A percentile compares a stretch with the other conserved stretches of the same genome.
Conservation (phyloP, 2,113 vertebrate genomes). For the Charadrius vociferus region DNA sequence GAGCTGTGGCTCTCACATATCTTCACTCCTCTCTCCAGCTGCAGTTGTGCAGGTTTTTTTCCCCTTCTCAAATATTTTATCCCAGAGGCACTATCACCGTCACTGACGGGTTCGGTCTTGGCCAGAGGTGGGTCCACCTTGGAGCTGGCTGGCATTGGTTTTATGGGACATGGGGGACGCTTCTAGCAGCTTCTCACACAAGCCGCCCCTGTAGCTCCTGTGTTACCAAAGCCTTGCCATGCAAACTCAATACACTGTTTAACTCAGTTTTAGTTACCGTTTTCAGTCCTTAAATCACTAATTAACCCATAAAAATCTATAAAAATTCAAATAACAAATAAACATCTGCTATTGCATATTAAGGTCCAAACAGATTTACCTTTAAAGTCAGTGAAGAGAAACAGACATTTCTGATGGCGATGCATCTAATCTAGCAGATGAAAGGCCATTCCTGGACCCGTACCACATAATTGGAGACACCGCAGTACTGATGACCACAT, state of each 20-base stretch:
- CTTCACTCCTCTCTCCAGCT: background rate
- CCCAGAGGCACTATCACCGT: too few relatives aligned
- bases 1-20: background rate
- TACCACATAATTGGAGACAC: background rate
- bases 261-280: background rate
- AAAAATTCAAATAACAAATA: background rate
- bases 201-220: background rate
- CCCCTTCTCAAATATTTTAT: too few relatives aligned
- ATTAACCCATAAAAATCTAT: background rate
- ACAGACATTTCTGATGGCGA: background rate
- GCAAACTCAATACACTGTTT: background rate
- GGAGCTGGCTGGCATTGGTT: background rate
- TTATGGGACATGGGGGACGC: background rate
- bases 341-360: background rate
- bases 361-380: background rate
- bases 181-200: background rate
- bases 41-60: background rate
- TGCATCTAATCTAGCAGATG: background rate
- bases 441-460: background rate
- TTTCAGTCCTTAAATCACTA: background rate
- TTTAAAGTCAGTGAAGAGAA: background rate
- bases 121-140: background rate
- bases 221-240: background rate
- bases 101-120: background rate
- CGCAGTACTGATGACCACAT: background rate